phyloP scores from a whole-genome alignment of 2,888 invertebrate genomes.

The Megastigmus dorsalis region DNA sequence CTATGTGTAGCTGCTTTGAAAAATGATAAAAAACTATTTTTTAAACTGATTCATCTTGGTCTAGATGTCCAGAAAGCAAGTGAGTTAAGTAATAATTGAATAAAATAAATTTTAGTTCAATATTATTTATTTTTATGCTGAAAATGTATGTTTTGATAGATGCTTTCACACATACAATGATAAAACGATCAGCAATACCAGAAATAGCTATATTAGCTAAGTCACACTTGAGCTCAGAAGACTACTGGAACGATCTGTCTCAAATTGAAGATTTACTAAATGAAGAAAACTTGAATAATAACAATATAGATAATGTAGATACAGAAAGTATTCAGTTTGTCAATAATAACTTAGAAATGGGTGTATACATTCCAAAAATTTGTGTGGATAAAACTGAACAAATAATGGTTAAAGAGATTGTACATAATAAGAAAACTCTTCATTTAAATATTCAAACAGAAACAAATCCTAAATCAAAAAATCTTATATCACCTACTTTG shows the following conservation, averaged over 20 bases:
- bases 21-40: slow-evolving; percentile 67
- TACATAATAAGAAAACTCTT: slow-evolving; percentile 10
- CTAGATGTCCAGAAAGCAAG: slow-evolving; percentile 62
- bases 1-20: slow-evolving; percentile 69
- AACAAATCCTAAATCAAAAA: slow-evolving; percentile 1
- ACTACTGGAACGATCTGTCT: slow-evolving; percentile 67
- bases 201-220: slow-evolving; percentile 65
- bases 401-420: background rate
- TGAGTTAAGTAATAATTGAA: slow-evolving; percentile 53
- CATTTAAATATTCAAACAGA: slow-evolving; percentile 19
- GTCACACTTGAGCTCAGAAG: slow-evolving; percentile 56
- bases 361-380: slow-evolving; percentile 29
- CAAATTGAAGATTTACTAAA: slow-evolving; percentile 55
- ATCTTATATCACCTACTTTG: slow-evolving; percentile 42
- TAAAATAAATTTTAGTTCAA: background rate
- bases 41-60: slow-evolving; percentile 64
- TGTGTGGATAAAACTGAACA: background rate
- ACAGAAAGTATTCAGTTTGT: background rate
- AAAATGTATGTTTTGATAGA: no score
- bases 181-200: slow-evolving; percentile 64
- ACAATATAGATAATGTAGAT: background rate
- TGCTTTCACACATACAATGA: slow-evolving; percentile 66
- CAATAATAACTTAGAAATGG: background rate
- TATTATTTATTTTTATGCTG: background rate
- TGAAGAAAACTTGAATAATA: background rate